These are phyloP conservation scores for Acanthopleura granulata DNA, from an alignment of 2,888 invertebrate genomes.

Conservation along the genomic window DNA sequence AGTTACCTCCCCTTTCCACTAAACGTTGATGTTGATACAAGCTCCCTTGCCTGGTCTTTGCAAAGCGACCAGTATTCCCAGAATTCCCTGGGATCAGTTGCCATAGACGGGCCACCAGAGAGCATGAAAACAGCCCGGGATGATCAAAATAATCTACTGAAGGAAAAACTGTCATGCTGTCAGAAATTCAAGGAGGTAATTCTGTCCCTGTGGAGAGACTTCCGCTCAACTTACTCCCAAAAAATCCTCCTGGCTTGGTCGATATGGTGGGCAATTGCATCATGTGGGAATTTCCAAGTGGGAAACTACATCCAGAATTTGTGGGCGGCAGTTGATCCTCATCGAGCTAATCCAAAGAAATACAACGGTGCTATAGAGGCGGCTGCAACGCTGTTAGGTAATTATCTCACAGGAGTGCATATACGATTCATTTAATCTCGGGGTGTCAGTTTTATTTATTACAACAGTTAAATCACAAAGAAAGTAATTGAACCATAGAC, in stretches of 20 bases:
- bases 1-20: conserved; percentile 2
- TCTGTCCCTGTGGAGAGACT: conserved; percentile 71
- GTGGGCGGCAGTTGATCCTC: conserved; percentile 75
- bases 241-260: conserved; percentile 80
- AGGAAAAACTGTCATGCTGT: background rate
- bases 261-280: conserved; percentile 82
- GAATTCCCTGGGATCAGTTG: background rate
- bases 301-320: conserved; percentile 86
- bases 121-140: conserved; percentile 1
- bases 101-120: background rate
- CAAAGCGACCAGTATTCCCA: conserved; percentile 15
- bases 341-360: conserved; percentile 55
- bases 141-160: background rate
- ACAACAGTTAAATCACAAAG: too few species aligned
- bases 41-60: conserved; percentile 7
- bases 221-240: conserved; percentile 35
- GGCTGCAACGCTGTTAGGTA: conserved; percentile 78
- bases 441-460: too few species aligned
- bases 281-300: conserved; percentile 81
- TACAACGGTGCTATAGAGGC: conserved; percentile 90
- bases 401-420: conserved; percentile 42
- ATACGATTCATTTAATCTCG: too few species aligned
- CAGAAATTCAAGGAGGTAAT: conserved; percentile 16
- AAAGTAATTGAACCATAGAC: too few species aligned
- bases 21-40: conserved; percentile 3